Evolutionary conservation across 2,113 vertebrate genomes (phyloP).

Genomic region (Sebastes fasciatus): DNA sequence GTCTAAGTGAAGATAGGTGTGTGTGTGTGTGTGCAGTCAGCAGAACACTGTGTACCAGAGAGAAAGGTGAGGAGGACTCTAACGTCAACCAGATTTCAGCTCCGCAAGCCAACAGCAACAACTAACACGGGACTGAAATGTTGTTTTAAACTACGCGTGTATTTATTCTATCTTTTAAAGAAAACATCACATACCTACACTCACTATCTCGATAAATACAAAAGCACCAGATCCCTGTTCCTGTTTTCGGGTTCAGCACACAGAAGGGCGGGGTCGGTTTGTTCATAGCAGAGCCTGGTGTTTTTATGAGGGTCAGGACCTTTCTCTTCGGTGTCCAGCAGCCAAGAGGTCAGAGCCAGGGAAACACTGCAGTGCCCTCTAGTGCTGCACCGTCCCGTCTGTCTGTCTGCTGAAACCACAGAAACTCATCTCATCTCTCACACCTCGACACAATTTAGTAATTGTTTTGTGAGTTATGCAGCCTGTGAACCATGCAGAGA

Average conservation of each 20-base stretch:
- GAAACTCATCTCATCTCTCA: neutral
- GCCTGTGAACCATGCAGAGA: neutral
- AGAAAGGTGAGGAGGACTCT: conserved; percentile 79
- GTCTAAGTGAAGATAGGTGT: conserved; percentile 27
- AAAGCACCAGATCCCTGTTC: conserved; percentile 67
- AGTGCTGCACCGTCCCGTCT: conserved; percentile 81
- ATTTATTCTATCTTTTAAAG: conserved; percentile 84
- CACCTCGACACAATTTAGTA: neutral
- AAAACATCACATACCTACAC: conserved; percentile 83
- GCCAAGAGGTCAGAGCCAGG: conserved; percentile 83
- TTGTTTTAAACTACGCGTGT: conserved; percentile 84
- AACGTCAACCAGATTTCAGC: conserved; percentile 82
- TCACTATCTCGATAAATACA: conserved; percentile 80
- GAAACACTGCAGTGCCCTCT: conserved; percentile 93
- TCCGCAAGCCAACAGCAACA: conserved; percentile 84
- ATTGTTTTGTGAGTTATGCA: neutral
- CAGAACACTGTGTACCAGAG: conserved; percentile 61
- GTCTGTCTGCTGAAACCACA: conserved; percentile 24
- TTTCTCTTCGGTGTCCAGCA: conserved; percentile 61
- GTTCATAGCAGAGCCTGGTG: conserved; percentile 48
- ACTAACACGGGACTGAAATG: conserved; percentile 71
- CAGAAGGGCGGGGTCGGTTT: conserved; percentile 46
- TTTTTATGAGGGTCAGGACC: conserved; percentile 68
- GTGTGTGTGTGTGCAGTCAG: conserved; percentile 64
- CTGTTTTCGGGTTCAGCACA: conserved; percentile 68